These are phyloP conservation scores for Synanthedon myopaeformis DNA, from an alignment of 2,888 invertebrate species.

Conservation along the genomic window DNA sequence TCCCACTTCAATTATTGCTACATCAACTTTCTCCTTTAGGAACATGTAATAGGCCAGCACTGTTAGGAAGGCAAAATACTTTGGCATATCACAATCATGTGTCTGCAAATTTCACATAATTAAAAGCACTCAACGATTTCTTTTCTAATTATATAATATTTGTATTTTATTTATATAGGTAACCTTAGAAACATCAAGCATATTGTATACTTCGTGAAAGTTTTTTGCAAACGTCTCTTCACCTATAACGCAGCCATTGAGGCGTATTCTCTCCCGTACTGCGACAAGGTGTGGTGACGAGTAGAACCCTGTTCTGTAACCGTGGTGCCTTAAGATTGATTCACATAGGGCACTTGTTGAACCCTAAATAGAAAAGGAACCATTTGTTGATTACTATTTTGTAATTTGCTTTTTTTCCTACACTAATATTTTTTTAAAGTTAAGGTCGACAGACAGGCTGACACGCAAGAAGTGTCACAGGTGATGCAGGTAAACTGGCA, in stretches of 20 bases:
- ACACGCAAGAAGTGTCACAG: too few relatives aligned
- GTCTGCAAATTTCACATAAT: conserved; percentile 39
- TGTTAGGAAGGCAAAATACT: conserved; percentile 95
- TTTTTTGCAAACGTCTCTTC: conserved; percentile 79
- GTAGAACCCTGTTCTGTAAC: conserved; percentile 91
- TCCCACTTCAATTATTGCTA: conserved; percentile 95
- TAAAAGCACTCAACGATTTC: too few relatives aligned
- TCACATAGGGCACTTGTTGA: conserved; percentile 96
- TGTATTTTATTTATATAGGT: too few relatives aligned
- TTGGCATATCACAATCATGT: conserved; percentile 81
- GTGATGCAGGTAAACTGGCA: too few relatives aligned
- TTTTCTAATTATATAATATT: too few relatives aligned
- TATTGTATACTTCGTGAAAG: conserved; percentile 86
- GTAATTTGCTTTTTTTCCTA: too few relatives aligned
- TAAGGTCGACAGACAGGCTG: too few relatives aligned
- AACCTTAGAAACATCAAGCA: conserved; percentile 55
- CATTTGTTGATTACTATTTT: too few relatives aligned
- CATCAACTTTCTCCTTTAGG: conserved; percentile 86
- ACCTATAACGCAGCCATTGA: conserved; percentile 84
- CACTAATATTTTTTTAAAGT: too few relatives aligned
- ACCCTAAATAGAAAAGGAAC: conserved; percentile 58
- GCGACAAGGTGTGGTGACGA: conserved; percentile 96
- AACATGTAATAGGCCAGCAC: conserved; percentile 92
- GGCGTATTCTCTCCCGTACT: conserved; percentile 90
- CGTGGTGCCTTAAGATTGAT: conserved; percentile 85